Base-by-base conservation (phyloP, 1,140 invertebrate genomes). In the Apis mellifera region DNA sequence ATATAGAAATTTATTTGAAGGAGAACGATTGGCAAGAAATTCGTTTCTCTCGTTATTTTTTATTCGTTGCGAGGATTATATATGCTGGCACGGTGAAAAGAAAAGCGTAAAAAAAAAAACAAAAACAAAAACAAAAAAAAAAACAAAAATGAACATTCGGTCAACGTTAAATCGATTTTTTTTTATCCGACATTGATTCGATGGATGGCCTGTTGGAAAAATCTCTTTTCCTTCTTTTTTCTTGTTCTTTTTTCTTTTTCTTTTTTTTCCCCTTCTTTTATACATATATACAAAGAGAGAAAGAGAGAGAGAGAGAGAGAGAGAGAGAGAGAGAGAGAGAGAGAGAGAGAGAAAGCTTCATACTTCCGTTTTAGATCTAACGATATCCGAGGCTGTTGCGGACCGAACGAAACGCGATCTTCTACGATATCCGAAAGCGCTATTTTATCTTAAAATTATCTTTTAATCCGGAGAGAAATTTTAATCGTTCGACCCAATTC, bases 181-280 rank as follows among this genome's bases (percentile, higher is more conserved):
- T 42, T 42, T 66, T 76, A 75, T 59, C 42, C 64, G 64, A 42
- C 9, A 42, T 52, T 21, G n/a, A 7, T 54, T 23, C 52, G 50
- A 26, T 8, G 50, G 5, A 0, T 48, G 42, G 13, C 48, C n/a
- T 76, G 75, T 69, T 86, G 70, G 52, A 77, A 78, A 73, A 19
- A 64, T 66, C 13, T 83, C 15, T 71, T 74, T 85, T 74, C 60
- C 66, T 76, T 71, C 21, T 66, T 80, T 26, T 26, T 59, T 86
- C 69, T 65, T 55, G 71, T 68, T 52, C 42, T 76, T 17, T 55
- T 71, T 76, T 59, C 15, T 60, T 54, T 75, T 59, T 73, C 15
- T 52, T 54, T 32, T 57, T 73, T 17, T 83, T 78, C 82, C 81
- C 66, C 84, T 74, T 50, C 23, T 50, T 54, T 4, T 72, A 13